phyloP scores from a whole-genome alignment of 2,888 invertebrate genomes.

The Augochlorella aurata region DNA sequence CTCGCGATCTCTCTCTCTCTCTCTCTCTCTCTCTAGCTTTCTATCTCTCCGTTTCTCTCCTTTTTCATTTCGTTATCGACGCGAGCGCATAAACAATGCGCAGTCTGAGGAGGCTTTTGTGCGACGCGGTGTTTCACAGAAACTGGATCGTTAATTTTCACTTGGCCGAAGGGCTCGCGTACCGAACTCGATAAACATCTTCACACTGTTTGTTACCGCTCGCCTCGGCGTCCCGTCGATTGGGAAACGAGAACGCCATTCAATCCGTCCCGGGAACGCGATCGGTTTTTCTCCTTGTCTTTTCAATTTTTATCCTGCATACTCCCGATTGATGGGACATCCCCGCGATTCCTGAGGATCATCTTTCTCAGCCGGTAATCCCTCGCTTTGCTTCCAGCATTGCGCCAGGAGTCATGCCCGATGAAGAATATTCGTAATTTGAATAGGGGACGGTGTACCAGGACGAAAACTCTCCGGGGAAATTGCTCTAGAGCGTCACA shows the following conservation, averaged over 20 bases:
- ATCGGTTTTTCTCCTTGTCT: neutral
- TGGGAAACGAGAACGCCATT: neutral
- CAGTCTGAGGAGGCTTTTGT: constrained; percentile 40
- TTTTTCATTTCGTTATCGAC: constrained; percentile 50
- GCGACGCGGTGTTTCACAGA: constrained; percentile 30
- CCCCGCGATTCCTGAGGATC: neutral
- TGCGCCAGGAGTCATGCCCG: neutral
- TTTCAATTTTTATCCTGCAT: neutral
- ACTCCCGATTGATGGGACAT: constrained; percentile 2
- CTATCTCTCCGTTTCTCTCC: neutral
- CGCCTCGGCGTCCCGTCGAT: neutral
- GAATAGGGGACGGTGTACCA: neutral
- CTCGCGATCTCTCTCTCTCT: no score
- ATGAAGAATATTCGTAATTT: neutral
- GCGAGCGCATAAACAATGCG: constrained; percentile 56
- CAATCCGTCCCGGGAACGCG: neutral
- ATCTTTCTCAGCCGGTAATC: constrained; percentile 22
- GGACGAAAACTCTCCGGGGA: no score
- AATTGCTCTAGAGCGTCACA: no score
- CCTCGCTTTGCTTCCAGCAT: neutral
- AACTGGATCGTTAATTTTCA: constrained; percentile 54
- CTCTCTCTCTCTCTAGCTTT: no score
- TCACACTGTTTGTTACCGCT: constrained; percentile 25
- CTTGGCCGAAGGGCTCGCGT: constrained; percentile 35
- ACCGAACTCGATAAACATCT: constrained; percentile 35